These are phyloP conservation scores for Chitala chitala DNA, from an alignment of 2,113 vertebrate species.

Conservation along the genomic window DNA sequence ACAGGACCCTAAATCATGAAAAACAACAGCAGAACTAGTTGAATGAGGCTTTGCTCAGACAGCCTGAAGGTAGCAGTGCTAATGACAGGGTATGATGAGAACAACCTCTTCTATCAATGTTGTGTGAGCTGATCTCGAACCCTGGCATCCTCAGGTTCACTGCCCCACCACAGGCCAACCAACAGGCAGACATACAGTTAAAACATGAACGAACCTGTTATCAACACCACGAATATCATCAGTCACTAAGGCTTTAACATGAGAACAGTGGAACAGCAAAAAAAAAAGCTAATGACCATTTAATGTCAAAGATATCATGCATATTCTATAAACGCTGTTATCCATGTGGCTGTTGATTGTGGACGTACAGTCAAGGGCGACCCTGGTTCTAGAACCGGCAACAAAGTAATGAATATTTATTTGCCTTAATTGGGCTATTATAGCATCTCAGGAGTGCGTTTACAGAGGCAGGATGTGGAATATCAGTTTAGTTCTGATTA, in stretches of 20 bases:
- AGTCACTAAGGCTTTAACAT: not conserved
- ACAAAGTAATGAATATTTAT: constrained; percentile 8
- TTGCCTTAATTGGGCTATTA: constrained; percentile 5
- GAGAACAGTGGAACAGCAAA: too few relatives aligned
- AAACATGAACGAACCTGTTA: not conserved
- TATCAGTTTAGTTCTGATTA: constrained; percentile 23
- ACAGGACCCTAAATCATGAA: not conserved
- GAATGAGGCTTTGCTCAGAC: not conserved
- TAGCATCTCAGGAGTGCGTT: constrained; percentile 6
- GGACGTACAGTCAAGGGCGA: not conserved
- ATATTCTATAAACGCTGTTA: not conserved
- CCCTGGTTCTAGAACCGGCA: not conserved
- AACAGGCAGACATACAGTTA: constrained; percentile 29
- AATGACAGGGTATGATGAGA: not conserved
- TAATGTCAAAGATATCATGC: too few relatives aligned
- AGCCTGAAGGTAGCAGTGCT: not conserved
- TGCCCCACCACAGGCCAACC: constrained; percentile 23
- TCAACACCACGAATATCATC: too few relatives aligned
- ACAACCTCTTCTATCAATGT: not conserved
- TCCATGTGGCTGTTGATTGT: not conserved
- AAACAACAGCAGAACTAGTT: not conserved
- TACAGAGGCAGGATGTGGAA: constrained; percentile 15
- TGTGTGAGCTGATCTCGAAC: not conserved
- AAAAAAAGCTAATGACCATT: too few relatives aligned
- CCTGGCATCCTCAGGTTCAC: not conserved